A percentile compares a stretch with the other conserved stretches of the same genome.
Evolutionary conservation across 2,797 vertebrate species (phyloP).

Genomic region (Myotis planiceps): DNA sequence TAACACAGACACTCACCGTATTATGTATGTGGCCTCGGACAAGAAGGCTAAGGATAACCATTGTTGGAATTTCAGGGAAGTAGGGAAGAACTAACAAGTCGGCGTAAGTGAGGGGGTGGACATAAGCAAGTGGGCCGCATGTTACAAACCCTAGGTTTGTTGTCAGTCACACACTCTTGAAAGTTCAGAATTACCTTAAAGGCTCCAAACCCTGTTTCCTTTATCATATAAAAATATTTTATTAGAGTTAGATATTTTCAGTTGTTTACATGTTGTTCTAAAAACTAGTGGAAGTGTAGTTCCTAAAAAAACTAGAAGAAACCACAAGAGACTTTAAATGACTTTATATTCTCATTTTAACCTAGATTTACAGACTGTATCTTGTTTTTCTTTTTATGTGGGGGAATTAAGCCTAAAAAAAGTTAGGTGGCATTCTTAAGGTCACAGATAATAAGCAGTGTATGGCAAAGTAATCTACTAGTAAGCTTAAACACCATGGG

Average conservation of each 20-base stretch:
- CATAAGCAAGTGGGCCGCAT: fast-evolving
- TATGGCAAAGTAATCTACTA: not conserved
- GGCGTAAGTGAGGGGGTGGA: not conserved
- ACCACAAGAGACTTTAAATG: not conserved
- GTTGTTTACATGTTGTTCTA: not conserved
- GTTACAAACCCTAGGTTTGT: not conserved
- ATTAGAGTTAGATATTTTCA: not conserved
- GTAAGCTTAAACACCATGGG: not conserved
- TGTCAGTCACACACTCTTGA: not conserved
- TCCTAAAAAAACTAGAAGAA: not conserved
- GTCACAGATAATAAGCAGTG: not conserved
- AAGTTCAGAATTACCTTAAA: not conserved
- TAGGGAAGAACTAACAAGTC: not conserved
- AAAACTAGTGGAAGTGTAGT: not conserved
- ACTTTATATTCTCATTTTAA: not conserved
- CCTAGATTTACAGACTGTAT: not conserved
- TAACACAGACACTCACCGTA: not conserved
- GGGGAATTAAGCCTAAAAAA: not conserved
- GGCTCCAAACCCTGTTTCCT: not conserved
- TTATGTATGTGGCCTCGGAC: not conserved
- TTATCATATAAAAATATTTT: not conserved
- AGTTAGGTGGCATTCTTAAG: not conserved
- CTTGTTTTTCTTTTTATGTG: not conserved
- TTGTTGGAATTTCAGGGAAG: not conserved
- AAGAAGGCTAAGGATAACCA: not conserved